phyloP scores from a whole-genome alignment of 1,140 invertebrate genomes.

The Venturia canescens region DNA sequence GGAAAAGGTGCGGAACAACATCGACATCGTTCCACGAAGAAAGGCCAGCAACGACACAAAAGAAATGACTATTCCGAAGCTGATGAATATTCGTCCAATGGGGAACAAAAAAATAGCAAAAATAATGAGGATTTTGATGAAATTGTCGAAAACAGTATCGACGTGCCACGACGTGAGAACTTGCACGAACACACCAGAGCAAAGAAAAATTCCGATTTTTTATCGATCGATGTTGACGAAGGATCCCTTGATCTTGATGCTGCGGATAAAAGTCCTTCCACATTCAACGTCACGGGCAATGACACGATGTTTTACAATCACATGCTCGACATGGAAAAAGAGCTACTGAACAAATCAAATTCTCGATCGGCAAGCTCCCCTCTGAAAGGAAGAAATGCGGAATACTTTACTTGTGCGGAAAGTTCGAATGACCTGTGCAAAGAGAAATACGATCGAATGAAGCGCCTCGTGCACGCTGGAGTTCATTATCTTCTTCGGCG shows the following conservation, averaged over 20 bases:
- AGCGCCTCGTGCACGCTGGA: conserved; percentile 34
- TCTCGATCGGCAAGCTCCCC: neutral
- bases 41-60: conserved; percentile 13
- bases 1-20: neutral
- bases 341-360: conserved; percentile 13
- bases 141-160: conserved; percentile 36
- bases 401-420: neutral
- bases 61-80: neutral
- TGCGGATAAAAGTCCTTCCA: neutral
- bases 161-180: too few species aligned
- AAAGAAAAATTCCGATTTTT: neutral
- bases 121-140: conserved; percentile 28
- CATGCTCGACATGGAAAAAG: conserved; percentile 20
- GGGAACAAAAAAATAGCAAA: conserved; percentile 18
- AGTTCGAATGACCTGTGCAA: neutral
- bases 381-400: neutral
- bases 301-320: conserved; percentile 27
- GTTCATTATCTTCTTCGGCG: conserved; percentile 39
- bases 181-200: neutral
- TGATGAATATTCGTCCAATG: conserved; percentile 13
- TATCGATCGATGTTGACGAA: neutral
- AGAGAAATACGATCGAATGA: conserved; percentile 24
- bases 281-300: neutral
- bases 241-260: conserved; percentile 10
- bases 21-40: neutral